A percentile compares a stretch with the other conserved stretches of the same genome.
Conservation (phyloP, 2,797 vertebrate genomes). For the Pipistrellus kuhlii region DNA sequence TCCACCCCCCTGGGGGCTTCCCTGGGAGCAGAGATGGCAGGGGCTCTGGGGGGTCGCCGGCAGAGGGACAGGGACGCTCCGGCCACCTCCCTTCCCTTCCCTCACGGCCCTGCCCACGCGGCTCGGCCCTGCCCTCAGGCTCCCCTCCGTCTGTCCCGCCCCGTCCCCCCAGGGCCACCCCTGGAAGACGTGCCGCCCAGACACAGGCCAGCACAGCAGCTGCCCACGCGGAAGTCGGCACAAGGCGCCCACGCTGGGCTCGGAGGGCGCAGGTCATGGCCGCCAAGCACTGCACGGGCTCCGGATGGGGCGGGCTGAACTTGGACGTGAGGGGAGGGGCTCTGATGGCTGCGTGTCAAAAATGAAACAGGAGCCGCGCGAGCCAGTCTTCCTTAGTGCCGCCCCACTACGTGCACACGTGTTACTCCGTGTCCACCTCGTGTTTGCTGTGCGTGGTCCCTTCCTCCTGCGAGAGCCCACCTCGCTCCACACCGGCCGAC, state of each 20-base stretch:
- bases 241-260: background rate
- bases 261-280: background rate
- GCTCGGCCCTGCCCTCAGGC: background rate
- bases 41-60: background rate
- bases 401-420: background rate
- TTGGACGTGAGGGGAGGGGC: background rate
- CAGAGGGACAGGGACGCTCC: background rate
- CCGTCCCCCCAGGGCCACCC: background rate
- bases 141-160: background rate
- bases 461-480: background rate
- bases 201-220: background rate
- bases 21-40: background rate
- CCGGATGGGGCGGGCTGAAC: background rate
- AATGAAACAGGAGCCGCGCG: conserved; percentile 19
- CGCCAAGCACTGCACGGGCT: background rate
- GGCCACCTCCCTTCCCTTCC: no score
- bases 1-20: background rate
- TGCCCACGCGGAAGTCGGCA: background rate
- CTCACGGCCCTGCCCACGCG: no score
- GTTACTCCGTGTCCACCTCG: background rate
- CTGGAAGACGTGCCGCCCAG: background rate
- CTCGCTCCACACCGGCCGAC: background rate
- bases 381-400: background rate
- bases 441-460: conserved; percentile 29
- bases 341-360: conserved; percentile 58